Percentiles rank a stretch among this genome's conserved stretches.
These are phyloP conservation scores for Eulemur macaco DNA, from an alignment of 2,113 vertebrate genomes.

Conservation along the genomic window DNA sequence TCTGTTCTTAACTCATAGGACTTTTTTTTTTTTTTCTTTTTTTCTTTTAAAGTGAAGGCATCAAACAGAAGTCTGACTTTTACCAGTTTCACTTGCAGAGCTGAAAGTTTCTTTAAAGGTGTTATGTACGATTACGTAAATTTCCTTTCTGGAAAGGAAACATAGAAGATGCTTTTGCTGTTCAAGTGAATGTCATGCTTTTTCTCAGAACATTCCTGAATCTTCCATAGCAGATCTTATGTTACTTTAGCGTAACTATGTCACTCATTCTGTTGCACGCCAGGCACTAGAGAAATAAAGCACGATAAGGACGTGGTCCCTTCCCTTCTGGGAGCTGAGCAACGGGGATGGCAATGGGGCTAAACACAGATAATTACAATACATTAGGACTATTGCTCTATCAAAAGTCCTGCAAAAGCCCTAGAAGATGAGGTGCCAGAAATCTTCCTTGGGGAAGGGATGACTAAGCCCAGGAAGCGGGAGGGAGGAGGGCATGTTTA, in stretches of 20 bases:
- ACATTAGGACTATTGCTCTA: not conserved
- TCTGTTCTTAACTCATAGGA: not conserved
- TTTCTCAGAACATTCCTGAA: not conserved
- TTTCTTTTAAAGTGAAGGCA: not conserved
- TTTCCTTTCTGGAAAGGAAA: not conserved
- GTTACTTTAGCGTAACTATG: not conserved
- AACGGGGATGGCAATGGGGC: not conserved
- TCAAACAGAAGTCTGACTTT: not conserved
- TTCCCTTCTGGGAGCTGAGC: not conserved
- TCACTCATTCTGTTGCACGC: not conserved
- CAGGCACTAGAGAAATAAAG: not conserved
- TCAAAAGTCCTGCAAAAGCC: not conserved
- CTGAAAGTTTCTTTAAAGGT: not conserved
- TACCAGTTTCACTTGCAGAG: slow-evolving; percentile 16
- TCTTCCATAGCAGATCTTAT: not conserved
- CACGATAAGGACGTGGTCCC: not conserved
- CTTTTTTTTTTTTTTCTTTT: not conserved
- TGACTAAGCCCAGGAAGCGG: not conserved
- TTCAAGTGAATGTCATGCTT: not conserved
- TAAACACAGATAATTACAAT: too few species aligned
- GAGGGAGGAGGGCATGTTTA: too few species aligned
- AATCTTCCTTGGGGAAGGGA: not conserved
- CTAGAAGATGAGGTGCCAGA: not conserved
- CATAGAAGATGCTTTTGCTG: not conserved
- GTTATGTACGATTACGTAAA: not conserved